These are phyloP conservation scores for Lycodopsis pacificus DNA, from an alignment of 2,797 vertebrate species.

Conservation along the genomic window DNA sequence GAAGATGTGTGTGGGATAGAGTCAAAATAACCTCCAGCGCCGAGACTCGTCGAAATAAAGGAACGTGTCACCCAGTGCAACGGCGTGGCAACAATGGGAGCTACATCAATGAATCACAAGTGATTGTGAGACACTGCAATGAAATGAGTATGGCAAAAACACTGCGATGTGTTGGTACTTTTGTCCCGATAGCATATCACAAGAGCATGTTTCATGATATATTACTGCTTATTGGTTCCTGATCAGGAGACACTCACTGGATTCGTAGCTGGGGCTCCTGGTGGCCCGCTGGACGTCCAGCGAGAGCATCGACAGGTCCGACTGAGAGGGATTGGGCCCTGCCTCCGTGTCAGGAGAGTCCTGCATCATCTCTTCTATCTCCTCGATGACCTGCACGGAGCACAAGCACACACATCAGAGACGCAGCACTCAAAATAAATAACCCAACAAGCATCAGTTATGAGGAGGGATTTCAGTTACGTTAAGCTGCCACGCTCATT, in stretches of 20 bases:
- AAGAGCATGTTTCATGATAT: neutral
- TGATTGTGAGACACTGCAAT: neutral
- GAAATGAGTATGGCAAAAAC: neutral
- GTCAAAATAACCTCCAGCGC: neutral
- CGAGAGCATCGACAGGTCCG: conserved; percentile 89
- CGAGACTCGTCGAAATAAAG: neutral
- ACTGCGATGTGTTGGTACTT: neutral
- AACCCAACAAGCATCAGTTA: neutral
- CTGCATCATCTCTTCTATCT: conserved; percentile 99
- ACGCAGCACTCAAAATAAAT: conserved; percentile 17
- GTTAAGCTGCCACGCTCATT: conserved; percentile 37
- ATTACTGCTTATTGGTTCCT: neutral
- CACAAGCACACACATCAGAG: conserved; percentile 22
- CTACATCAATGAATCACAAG: neutral
- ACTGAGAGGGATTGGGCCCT: conserved; percentile 86
- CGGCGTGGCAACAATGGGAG: neutral
- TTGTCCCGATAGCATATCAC: neutral
- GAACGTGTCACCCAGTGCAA: neutral
- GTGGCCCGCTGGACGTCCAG: conserved; percentile 87
- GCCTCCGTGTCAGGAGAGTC: conserved; percentile 91
- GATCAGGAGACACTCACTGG: conserved; percentile 85
- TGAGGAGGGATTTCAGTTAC: conserved; percentile 10
- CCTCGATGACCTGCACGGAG: conserved; percentile 93
- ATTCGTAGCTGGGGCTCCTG: conserved; percentile 86
- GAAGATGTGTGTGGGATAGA: neutral